Evolutionary conservation across 2,797 vertebrate species (phyloP).

Genomic region (Hybognathus amarus): DNA sequence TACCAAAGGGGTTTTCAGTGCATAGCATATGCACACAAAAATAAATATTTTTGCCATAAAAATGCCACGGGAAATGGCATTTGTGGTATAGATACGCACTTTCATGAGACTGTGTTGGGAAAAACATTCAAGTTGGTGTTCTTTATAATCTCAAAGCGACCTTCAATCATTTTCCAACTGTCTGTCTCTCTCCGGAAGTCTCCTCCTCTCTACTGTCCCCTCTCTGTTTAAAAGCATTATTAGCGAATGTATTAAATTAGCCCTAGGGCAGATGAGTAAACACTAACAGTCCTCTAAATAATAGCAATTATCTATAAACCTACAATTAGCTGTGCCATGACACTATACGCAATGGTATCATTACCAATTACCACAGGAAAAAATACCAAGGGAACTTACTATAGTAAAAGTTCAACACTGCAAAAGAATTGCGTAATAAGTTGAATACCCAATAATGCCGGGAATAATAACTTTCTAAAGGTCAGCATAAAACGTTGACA

Average conservation of each 20-base stretch:
- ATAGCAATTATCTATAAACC: constrained; percentile 59
- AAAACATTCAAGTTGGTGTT: constrained; percentile 1
- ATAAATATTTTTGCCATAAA: no score
- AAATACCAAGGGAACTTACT: constrained; percentile 25
- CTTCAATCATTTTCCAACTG: constrained; percentile 9
- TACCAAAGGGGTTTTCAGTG: no score
- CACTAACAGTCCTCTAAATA: constrained; percentile 52
- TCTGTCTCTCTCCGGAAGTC: constrained; percentile 51
- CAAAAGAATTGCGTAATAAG: constrained; percentile 32
- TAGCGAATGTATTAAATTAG: constrained; percentile 45
- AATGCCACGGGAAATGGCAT: no score
- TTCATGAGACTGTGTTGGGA: neutral
- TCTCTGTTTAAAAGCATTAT: constrained; percentile 30
- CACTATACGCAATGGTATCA: constrained; percentile 32
- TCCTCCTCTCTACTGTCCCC: constrained; percentile 6
- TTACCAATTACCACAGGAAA: constrained; percentile 20
- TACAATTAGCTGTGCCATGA: constrained; percentile 55
- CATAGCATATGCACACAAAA: no score
- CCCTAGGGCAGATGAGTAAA: constrained; percentile 46
- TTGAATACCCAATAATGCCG: constrained; percentile 44
- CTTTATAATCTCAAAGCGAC: constrained; percentile 20
- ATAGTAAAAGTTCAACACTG: constrained; percentile 22
- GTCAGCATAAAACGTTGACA: constrained; percentile 68
- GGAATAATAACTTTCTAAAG: constrained; percentile 66
- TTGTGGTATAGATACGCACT: no score